Conservation (phyloP, 2,888 invertebrate species). For the Drosophila mettleri region DNA sequence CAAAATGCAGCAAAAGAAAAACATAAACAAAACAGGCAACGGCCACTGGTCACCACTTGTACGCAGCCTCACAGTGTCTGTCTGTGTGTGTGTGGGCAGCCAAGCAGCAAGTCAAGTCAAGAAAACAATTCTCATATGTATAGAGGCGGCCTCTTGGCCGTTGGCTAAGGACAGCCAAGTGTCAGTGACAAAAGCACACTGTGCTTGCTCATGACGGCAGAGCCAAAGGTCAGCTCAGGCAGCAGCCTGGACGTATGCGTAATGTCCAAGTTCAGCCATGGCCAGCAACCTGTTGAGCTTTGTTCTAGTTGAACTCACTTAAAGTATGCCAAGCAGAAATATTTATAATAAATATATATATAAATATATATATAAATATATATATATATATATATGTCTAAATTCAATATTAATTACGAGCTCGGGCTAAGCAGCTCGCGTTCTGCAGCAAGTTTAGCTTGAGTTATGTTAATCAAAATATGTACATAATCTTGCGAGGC, state of each 20-base stretch:
- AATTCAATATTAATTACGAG: constrained; percentile 18
- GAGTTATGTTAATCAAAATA: constrained; percentile 25
- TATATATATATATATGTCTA: not conserved
- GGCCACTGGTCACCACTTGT: constrained; percentile 23
- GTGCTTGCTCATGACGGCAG: no score
- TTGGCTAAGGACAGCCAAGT: constrained; percentile 25
- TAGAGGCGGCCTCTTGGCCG: constrained; percentile 13
- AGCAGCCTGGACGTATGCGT: constrained; percentile 27
- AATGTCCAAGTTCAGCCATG: constrained; percentile 12
- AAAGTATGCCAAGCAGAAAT: not conserved
- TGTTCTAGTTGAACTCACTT: no score
- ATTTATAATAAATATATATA: no score
- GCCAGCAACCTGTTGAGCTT: constrained; percentile 7
- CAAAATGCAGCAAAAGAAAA: constrained; percentile 1
- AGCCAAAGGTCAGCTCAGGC: not conserved
- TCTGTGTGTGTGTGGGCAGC: constrained; percentile 11
- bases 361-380: not conserved
- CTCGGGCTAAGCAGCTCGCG: not conserved
- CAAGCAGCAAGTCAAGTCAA: constrained; percentile 7
- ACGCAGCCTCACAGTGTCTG: not conserved
- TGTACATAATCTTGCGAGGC: not conserved
- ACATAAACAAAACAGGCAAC: not conserved
- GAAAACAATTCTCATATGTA: constrained; percentile 3
- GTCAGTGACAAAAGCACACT: constrained; percentile 3
- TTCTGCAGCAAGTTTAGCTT: not conserved